Evolutionary conservation across 2,888 invertebrate species (phyloP).

Genomic region (Catocala sponsa): DNA sequence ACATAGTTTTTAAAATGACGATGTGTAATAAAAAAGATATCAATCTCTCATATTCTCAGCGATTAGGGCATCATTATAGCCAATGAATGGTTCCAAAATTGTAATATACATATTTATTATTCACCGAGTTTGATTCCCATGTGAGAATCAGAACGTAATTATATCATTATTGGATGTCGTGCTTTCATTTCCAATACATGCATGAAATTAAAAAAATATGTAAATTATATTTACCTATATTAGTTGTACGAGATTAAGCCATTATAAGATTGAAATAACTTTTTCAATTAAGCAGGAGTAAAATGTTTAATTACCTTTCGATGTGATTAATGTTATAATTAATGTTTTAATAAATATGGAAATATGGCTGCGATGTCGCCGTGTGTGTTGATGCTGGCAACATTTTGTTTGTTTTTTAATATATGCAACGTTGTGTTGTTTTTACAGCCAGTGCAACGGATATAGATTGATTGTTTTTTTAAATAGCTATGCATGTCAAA

Average conservation of each 20-base stretch:
- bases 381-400: background rate
- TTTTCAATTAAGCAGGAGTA: slow-evolving; percentile 45
- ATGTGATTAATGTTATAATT: slow-evolving; percentile 54
- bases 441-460: background rate
- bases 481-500: background rate
- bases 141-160: background rate
- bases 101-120: too few relatives aligned
- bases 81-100: too few relatives aligned
- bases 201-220: slow-evolving; percentile 28
- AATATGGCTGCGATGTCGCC: slow-evolving; percentile 20
- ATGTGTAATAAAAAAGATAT: too few relatives aligned
- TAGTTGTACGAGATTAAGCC: slow-evolving; percentile 3
- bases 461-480: background rate
- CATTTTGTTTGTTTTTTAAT: background rate
- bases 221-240: slow-evolving; percentile 32
- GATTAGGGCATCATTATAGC: too few relatives aligned
- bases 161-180: slow-evolving; percentile 18
- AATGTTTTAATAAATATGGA: slow-evolving; percentile 47
- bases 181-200: slow-evolving; percentile 10
- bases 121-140: too few relatives aligned
- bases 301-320: slow-evolving; percentile 47
- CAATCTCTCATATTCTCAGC: too few relatives aligned
- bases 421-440: background rate
- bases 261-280: slow-evolving; percentile 16
- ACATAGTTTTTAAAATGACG: too few relatives aligned